Evolutionary conservation across 2,888 invertebrate genomes (phyloP), one percentile per base, ranked within the genome.

Genomic region (Tortrix viridana): DNA sequence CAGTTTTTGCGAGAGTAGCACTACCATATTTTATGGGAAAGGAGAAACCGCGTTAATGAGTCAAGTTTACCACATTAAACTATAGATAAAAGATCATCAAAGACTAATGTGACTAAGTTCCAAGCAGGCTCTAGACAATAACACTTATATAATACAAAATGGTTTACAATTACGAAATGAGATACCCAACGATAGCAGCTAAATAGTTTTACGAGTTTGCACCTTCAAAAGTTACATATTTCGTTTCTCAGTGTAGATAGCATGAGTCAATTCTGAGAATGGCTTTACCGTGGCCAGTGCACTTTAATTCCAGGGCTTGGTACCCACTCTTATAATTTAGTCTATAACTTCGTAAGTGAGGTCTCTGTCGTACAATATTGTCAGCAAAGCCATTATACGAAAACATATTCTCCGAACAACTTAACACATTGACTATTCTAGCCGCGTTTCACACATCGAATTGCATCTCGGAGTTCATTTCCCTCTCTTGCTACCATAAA

Each of bases 401-500:
- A 41, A 41, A n/a, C 5, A 4, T 41, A 41, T 14, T n/a, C n/a
- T 5, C 54, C 6, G 22, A 47, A 32, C 2, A 12, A 32, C 32
- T 32, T 32, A 32, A 22, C 32, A 48, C 55, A 50, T 56, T 55
- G 41, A 41, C 60, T 54, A 56, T 55, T 55, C 61, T 18, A 49
- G 38, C 23, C 56, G 26, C 62, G 56, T 62, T 38, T 50, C 38
- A 38, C n/a, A 26, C 43, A 41, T 52, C 46, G 56, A 52, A 60
- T 32, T 43, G 46, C 56, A 50, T 50, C 50, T 38, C 41, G 16
- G 56, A 50, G 56, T 57, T 57, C 62, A 38, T 57, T 57, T 62
- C 62, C 62, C 61, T 56, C 55, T 55, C 19, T 62, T 57, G 32
- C 32, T 12, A 47, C 56, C 62, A 62, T 62, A 62, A 62, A 62